Evolutionary conservation across 2,888 invertebrate genomes (phyloP).

Genomic region (Lomographa bimaculata): DNA sequence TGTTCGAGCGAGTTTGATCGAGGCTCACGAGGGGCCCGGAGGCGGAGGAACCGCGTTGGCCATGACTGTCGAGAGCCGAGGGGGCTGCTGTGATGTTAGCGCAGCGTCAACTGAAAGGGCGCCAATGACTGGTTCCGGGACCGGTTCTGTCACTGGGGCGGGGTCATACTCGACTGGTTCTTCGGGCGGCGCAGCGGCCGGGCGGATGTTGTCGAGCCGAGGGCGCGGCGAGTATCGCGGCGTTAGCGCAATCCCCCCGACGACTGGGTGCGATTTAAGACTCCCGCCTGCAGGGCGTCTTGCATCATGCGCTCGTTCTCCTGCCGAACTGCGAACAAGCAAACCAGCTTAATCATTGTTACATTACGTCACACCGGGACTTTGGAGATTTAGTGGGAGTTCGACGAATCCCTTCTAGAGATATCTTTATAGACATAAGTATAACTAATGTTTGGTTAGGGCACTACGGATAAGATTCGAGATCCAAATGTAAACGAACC

Average conservation of each 20-base stretch:
- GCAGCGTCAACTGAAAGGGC: conserved; percentile 30
- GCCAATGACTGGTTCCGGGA: conserved; percentile 36
- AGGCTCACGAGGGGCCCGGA: conserved; percentile 53
- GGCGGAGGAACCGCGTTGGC: conserved; percentile 24
- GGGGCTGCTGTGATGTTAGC: conserved; percentile 39
- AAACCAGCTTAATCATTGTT: conserved; percentile 61
- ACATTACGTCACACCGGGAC: conserved; percentile 32
- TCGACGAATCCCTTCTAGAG: conserved; percentile 11
- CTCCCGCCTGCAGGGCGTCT: conserved; percentile 87
- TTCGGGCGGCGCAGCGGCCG: conserved; percentile 76
- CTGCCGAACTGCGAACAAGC: conserved; percentile 90
- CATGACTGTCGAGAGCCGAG: conserved; percentile 23
- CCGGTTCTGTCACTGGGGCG: conserved; percentile 36
- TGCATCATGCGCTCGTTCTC: conserved; percentile 94
- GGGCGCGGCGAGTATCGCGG: conserved; percentile 80
- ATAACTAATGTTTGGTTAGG: conserved; percentile 28
- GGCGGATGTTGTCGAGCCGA: conserved; percentile 72
- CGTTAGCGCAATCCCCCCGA: conserved; percentile 80
- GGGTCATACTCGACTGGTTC: conserved; percentile 59
- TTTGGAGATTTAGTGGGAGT: conserved; percentile 30
- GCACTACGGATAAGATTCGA: conserved; percentile 12
- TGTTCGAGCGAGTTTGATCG: conserved; percentile 14
- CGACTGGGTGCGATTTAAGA: conserved; percentile 83
- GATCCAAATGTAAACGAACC: conserved; percentile 18
- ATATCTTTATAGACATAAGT: no score